phyloP scores from a whole-genome alignment of 1,140 invertebrate genomes.

The Sminthurides bifidus region DNA sequence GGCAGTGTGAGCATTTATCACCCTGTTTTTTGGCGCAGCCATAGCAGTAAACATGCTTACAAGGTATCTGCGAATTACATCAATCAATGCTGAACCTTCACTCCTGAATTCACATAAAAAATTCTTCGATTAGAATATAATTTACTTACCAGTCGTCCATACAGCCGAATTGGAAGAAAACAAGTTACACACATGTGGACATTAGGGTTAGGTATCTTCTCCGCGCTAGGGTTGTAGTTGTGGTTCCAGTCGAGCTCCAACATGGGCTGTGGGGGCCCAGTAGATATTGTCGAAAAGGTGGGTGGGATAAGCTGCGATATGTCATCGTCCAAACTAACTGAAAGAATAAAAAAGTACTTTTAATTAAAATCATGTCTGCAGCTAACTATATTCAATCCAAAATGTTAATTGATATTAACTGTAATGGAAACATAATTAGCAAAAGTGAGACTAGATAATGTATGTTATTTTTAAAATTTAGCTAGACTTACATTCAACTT shows the following conservation, averaged over 20 bases:
- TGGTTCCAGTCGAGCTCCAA: conserved; percentile 22
- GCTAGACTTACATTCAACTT: not conserved
- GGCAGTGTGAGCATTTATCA: conserved; percentile 18
- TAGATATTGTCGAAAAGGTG: conserved; percentile 22
- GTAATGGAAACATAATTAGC: not conserved
- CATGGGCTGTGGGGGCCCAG: conserved; percentile 20
- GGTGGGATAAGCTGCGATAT: conserved; percentile 22
- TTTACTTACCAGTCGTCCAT: conserved; percentile 25
- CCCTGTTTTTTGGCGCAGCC: conserved; percentile 19
- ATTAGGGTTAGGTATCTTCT: conserved; percentile 24
- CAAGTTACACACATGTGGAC: conserved; percentile 30
- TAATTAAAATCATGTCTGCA: not conserved
- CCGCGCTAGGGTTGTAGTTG: conserved; percentile 9
- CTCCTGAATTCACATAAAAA: not conserved
- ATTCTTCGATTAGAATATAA: not conserved
- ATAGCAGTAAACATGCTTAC: conserved; percentile 29
- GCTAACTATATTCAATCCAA: no score
- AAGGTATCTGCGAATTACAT: conserved; percentile 19
- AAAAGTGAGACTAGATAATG: not conserved
- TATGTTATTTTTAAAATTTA: not conserved
- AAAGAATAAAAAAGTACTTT: not conserved
- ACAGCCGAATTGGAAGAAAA: conserved; percentile 20
- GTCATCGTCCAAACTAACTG: conserved; percentile 15
- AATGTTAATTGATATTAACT: no score
- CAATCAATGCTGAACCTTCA: not conserved